Conservation (phyloP, 2,888 invertebrate genomes). For the Girardia tigrina region DNA sequence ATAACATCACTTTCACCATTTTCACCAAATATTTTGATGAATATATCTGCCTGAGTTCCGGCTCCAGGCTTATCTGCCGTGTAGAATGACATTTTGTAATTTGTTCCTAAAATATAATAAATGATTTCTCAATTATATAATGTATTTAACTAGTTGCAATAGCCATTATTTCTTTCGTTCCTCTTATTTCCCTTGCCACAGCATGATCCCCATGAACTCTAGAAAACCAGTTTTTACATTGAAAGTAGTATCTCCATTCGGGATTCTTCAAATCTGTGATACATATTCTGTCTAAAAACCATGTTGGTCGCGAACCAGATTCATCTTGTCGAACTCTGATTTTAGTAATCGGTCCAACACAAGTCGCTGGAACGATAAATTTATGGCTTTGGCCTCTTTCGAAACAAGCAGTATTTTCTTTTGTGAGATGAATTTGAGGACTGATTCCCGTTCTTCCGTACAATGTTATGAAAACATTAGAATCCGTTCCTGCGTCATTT, state of each 20-base stretch:
- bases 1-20: conserved; percentile 17
- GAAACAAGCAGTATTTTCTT: conserved; percentile 39
- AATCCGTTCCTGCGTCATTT: conserved; percentile 45
- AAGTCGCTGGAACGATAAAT: conserved; percentile 44
- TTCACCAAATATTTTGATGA: conserved; percentile 48
- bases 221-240: conserved; percentile 49
- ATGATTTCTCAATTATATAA: neutral
- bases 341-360: conserved; percentile 47
- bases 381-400: conserved; percentile 42
- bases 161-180: conserved; percentile 46
- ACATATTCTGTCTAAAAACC: conserved; percentile 49
- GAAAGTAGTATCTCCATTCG: conserved; percentile 49
- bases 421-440: conserved; percentile 42
- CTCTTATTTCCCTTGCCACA: conserved; percentile 45
- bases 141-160: conserved; percentile 41
- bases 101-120: conserved; percentile 38
- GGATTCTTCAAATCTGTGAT: conserved; percentile 47
- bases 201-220: conserved; percentile 47
- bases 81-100: conserved; percentile 48
- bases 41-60: conserved; percentile 50
- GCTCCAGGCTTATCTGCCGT: conserved; percentile 47
- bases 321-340: conserved; percentile 48
- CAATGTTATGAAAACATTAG: conserved; percentile 47
- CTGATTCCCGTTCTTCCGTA: conserved; percentile 47
- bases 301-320: conserved; percentile 46